A percentile compares a stretch with the other conserved stretches of the same genome.
Evolutionary conservation across 2,797 vertebrate species (phyloP).

Genomic region (Galagoides demidoff): DNA sequence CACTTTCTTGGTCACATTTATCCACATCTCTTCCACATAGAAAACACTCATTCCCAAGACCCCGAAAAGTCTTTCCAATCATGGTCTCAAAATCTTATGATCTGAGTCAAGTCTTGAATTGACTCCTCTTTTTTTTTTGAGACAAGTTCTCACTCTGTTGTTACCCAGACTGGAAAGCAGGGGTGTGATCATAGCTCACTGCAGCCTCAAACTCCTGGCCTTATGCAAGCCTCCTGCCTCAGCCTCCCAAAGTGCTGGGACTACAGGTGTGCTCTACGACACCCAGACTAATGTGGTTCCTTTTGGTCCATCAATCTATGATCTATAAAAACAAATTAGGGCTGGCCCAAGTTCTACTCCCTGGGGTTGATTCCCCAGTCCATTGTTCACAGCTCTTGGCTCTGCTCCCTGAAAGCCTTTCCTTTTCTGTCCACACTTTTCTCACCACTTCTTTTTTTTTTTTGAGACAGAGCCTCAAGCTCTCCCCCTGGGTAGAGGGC

Average conservation of each 20-base stretch:
- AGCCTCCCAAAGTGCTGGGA: too few species aligned
- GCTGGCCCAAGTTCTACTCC: not conserved
- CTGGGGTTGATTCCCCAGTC: not conserved
- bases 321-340: not conserved
- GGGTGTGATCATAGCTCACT: too few species aligned
- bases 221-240: too few species aligned
- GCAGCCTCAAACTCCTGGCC: too few species aligned
- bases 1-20: not conserved
- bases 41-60: constrained; percentile 6
- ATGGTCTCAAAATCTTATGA: not conserved
- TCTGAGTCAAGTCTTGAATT: not conserved
- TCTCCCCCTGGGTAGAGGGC: too few species aligned
- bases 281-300: too few species aligned
- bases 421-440: not conserved
- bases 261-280: too few species aligned
- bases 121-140: not conserved
- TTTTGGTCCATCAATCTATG: not conserved
- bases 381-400: not conserved
- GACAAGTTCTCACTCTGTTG: too few species aligned
- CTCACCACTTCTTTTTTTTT: not conserved
- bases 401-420: not conserved
- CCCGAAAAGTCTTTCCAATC: not conserved
- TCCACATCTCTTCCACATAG: not conserved
- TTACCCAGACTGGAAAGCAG: too few species aligned
- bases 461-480: too few species aligned